Base-by-base conservation (phyloP, 2,113 vertebrate genomes). In the Lasiurus borealis region DNA sequence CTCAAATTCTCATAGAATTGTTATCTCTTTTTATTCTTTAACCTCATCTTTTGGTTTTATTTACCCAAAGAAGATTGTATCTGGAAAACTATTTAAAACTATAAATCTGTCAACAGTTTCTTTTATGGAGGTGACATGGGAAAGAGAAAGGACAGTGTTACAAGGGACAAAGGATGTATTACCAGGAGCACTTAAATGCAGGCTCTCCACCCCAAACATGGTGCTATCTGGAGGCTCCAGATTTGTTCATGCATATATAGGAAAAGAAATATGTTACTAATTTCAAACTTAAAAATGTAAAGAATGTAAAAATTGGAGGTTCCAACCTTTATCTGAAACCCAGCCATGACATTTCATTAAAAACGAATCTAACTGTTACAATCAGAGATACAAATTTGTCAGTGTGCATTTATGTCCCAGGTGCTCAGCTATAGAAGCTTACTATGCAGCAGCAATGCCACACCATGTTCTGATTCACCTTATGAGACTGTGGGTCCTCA, bases 81-180 rank as follows among this genome's bases (percentile, higher is more conserved):
- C 96, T 96, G 96, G 87, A 88, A 96, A 97, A 82, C 25, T 82
- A 62, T 71, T 97, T 96, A 97, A 87, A 97, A 85, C 12, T 23
- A 72, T 88, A 85, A 11, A 75, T 97, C 69, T 34, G 94, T 92
- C 75, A 75, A 31, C 0, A 1, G 73, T 94, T 88, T 85, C 95
- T 91, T 97, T 97, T 94, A 88, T 2, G n/a, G 84, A 88, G 71
- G 76, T 92, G 93, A 90, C 91, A 85, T 11, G 7, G 93, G 88
- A 90, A 96, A 96, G 80, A 72, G 75, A 54, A 86, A 75, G 73
- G 75, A 80, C 21, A 75, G 36, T 25, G 46, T 36, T 69, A 66
- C 31, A 46, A 80, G 27, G 66, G 57, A 81, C n/a, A 66, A 46
- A 78, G 40, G 54, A 44, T 40, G 7, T 18, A 12, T 5, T 36